phyloP scores from a whole-genome alignment of 2,113 vertebrate genomes.

The Pleuronectes platessa region DNA sequence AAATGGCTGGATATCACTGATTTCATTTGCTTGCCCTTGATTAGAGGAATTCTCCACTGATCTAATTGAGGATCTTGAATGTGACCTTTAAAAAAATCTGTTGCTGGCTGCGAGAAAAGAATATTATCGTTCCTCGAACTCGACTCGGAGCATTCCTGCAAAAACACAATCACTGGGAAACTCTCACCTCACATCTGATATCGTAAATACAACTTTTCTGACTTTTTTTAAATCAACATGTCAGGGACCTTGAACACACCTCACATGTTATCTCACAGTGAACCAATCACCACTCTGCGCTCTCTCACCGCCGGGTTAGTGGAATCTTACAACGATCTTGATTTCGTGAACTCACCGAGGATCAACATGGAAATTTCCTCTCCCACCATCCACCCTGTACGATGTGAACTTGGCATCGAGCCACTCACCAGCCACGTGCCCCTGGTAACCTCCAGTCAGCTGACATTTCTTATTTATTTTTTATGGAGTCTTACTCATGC shows the following conservation, averaged over 20 bases:
- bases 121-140: background rate
- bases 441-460: background rate
- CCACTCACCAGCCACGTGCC: background rate
- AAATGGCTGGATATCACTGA: conserved; percentile 60
- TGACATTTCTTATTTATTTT: too few species aligned
- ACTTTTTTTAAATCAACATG: too few species aligned
- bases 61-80: conserved; percentile 33
- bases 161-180: background rate
- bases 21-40: conserved; percentile 53
- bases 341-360: background rate
- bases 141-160: background rate
- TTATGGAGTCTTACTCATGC: too few species aligned
- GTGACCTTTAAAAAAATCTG: conserved; percentile 5
- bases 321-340: background rate
- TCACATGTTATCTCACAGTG: too few species aligned
- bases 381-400: background rate
- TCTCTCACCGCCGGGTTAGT: background rate
- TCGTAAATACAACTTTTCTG: too few species aligned
- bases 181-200: background rate
- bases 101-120: background rate
- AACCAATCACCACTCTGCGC: too few species aligned
- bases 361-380: background rate
- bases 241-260: too few species aligned
- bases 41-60: conserved; percentile 62
- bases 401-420: background rate